Evolutionary conservation across 2,113 vertebrate genomes (phyloP), one percentile per base, ranked within the genome.

Genomic region (Mormyrus lacerda): DNA sequence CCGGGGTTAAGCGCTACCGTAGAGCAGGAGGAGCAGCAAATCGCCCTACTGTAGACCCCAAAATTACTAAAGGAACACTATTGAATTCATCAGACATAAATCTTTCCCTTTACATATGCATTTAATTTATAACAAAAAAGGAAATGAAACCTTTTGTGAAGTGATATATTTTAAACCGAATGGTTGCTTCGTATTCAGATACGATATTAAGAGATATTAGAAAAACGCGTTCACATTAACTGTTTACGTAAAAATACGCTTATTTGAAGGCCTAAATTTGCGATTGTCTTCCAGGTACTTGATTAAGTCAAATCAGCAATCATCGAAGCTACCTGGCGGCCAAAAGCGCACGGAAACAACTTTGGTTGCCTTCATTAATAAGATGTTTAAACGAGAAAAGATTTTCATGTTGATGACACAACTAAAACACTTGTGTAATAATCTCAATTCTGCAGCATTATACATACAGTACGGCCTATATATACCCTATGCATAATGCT

Each of bases 1-100:
- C 53, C 7, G 51, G 90, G 94, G 94, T 95, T 94, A 94, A 94
- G 89, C 92, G 94, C 94, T 91, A 84, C 93, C 91, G 93, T 92
- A 94, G 90, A 91, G 90, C 92, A 91, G 87, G 88, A 87, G 87
- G 91, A 89, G 90, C 90, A 84, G 51, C 90, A 89, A 65, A 91
- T 89, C 65, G 8, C 53, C 47, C 89, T 90, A 92, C 90, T 48
- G 89, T 88, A 1, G 93, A 85, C 93, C 88, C 15, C 85, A 76
- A 19, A 47, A 90, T 65, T 90, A 84, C 50, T 45, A 11, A 44
- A 84, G 82, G n/a, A 39, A 84, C 44, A 84, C 42, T 84, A 47
- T 19, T 84, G 3, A 21, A 84, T 84, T 45, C 44, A n/a, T 9
- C 7, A 13, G 44, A 42, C 44, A 39, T 35, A 31, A 51, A 47